Evolutionary conservation across 2,797 vertebrate genomes (phyloP), one percentile per base, ranked within the genome.

Genomic region (Myoxocephalus aenaeus): DNA sequence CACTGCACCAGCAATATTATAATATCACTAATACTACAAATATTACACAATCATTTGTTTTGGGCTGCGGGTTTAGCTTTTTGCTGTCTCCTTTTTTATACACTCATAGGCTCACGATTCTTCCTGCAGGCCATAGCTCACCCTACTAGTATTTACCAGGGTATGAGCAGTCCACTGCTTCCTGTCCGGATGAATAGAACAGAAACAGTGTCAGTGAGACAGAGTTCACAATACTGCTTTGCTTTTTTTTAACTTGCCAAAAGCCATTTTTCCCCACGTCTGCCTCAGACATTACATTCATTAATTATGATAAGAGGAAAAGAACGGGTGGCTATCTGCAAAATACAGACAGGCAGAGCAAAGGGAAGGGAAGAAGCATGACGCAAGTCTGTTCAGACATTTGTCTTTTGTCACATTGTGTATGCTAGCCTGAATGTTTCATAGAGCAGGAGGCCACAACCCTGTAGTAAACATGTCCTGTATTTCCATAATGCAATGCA

Each of bases 401-500:
- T 81, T 86, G 79, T 81, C 74, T 82, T 82, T 85, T 83, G 77
- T 84, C 75, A 75, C 57, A 59, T 86, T 85, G 50, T 87, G 80
- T 73, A 82, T 86, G 78, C 65, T 27, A 67, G 51, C 48, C 75
- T 89, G 79, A 89, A 90, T 90, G 88, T 85, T 85, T 87, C 80
- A 86, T 79, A 77, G 70, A 75, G 66, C 61, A 83, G 64, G 67
- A 70, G 68, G 84, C 77, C 73, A 71, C 73, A 70, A 36, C 65
- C 78, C 73, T 77, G 61, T 83, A 75, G 86, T 90, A 84, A 85
- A 90, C 87, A 83, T 62, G 64, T 83, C 56, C 71, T 73, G 62
- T 81, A 84, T 89, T 87, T 86, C 85, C 84, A 85, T 84, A 84
- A 89, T 89, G 72, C 74, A 83, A 77, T 50, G 69, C 78, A 83